Percentiles rank a stretch among this genome's conserved stretches.
Evolutionary conservation across 2,888 invertebrate genomes (phyloP).

Genomic region (Dasysyrphus tricinctus): DNA sequence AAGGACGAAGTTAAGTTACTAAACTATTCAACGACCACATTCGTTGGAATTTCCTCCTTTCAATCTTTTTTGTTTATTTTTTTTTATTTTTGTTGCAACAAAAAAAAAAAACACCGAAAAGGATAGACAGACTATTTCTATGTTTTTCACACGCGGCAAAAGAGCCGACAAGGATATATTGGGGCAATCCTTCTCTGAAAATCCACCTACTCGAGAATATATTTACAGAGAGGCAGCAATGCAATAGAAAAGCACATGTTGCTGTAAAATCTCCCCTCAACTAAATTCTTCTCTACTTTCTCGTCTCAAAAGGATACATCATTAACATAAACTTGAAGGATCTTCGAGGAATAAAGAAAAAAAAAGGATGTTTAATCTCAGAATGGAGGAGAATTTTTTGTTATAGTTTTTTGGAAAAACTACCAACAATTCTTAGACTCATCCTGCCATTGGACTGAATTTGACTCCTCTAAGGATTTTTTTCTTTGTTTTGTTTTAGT

Average conservation of each 20-base stretch:
- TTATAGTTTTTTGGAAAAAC: conserved; percentile 14
- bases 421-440: conserved; percentile 65
- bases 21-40: conserved; percentile 74
- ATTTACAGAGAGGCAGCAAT: conserved; percentile 43
- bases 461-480: conserved; percentile 54
- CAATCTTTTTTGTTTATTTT: conserved; percentile 9
- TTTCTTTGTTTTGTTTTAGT: conserved; percentile 45
- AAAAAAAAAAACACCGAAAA: conserved; percentile 47
- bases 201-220: conserved; percentile 74
- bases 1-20: conserved; percentile 75
- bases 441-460: conserved; percentile 73
- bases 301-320: conserved; percentile 14
- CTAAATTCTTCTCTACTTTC: background rate
- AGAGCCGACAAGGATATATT: conserved; percentile 64
- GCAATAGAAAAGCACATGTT: conserved; percentile 70
- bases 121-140: conserved; percentile 64
- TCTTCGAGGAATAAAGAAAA: conserved; percentile 12
- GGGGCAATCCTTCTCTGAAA: conserved; percentile 73
- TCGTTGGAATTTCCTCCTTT: conserved; percentile 72
- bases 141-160: conserved; percentile 63
- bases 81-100: conserved; percentile 20
- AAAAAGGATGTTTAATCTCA: conserved; percentile 18
- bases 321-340: conserved; percentile 31
- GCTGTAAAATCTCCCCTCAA: conserved; percentile 49
- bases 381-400: conserved; percentile 22